phyloP scores from a whole-genome alignment of 2,113 vertebrate species.

The Catharus minimus region DNA sequence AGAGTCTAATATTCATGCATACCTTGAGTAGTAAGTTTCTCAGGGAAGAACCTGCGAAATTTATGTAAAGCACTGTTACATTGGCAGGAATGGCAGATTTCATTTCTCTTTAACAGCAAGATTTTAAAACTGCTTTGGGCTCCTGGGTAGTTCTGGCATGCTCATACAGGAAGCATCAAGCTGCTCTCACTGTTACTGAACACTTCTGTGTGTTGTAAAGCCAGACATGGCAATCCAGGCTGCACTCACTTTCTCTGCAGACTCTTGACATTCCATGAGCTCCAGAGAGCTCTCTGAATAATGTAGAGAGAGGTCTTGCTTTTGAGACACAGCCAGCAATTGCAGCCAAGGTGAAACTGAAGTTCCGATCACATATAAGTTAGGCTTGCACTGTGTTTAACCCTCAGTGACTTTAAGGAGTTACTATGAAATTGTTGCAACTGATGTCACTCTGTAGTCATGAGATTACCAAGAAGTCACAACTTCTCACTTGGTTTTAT shows the following conservation, averaged over 20 bases:
- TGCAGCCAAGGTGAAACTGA: conserved; percentile 1
- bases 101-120: not conserved
- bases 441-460: not conserved
- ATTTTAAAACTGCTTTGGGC: not conserved
- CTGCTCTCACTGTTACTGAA: not conserved
- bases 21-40: not conserved
- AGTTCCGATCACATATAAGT: not conserved
- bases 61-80: not conserved
- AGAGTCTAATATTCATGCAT: not conserved
- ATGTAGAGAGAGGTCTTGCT: not conserved
- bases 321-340: not conserved
- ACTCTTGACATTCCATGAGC: conserved; percentile 27
- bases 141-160: not conserved
- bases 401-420: not conserved
- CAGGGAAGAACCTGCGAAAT: not conserved
- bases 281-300: not conserved
- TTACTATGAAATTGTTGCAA: not conserved
- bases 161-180: not conserved
- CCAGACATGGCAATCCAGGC: not conserved
- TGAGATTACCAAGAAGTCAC: not conserved
- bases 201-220: conserved; percentile 6
- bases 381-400: not conserved
- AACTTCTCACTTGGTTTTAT: not conserved
- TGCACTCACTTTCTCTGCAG: not conserved
- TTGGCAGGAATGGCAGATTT: not conserved